These are phyloP conservation scores for Aricia agestis DNA, from an alignment of 1,140 invertebrate genomes.

Conservation along the genomic window DNA sequence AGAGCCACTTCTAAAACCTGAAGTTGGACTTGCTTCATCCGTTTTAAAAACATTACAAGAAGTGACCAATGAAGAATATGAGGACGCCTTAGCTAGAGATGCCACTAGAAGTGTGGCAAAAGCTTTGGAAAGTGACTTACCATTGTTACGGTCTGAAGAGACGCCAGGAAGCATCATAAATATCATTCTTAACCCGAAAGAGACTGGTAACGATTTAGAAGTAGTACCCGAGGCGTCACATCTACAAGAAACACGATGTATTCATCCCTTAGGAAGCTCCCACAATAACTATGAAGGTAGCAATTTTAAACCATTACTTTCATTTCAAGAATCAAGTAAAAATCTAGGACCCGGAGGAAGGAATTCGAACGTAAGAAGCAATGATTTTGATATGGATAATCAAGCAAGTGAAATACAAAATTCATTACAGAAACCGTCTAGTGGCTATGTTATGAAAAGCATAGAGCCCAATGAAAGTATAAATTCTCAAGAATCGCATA, in stretches of 20 bases:
- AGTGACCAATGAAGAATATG: conserved; percentile 62
- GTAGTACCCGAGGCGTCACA: conserved; percentile 43
- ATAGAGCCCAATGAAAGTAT: conserved; percentile 25
- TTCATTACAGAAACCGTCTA: conserved; percentile 26
- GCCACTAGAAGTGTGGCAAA: conserved; percentile 41
- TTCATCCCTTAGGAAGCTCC: conserved; percentile 34
- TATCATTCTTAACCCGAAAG: conserved; percentile 45
- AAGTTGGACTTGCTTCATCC: conserved; percentile 62
- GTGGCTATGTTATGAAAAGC: conserved; percentile 25
- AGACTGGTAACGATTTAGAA: conserved; percentile 33
- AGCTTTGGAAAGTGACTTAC: conserved; percentile 29
- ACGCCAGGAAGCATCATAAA: conserved; percentile 41
- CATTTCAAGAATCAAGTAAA: conserved; percentile 5
- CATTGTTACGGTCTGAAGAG: conserved; percentile 27
- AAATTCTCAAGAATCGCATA: not conserved
- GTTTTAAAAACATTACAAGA: conserved; percentile 58
- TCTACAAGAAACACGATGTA: conserved; percentile 43
- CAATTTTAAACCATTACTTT: not conserved
- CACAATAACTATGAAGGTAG: conserved; percentile 20
- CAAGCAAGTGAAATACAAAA: conserved; percentile 46
- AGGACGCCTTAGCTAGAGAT: conserved; percentile 58
- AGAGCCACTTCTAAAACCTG: conserved; percentile 56
- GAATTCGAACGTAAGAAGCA: conserved; percentile 28
- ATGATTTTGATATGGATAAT: conserved; percentile 44
- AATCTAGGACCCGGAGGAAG: conserved; percentile 21